Conservation (phyloP, 2,113 vertebrate genomes). For the Vimba vimba region DNA sequence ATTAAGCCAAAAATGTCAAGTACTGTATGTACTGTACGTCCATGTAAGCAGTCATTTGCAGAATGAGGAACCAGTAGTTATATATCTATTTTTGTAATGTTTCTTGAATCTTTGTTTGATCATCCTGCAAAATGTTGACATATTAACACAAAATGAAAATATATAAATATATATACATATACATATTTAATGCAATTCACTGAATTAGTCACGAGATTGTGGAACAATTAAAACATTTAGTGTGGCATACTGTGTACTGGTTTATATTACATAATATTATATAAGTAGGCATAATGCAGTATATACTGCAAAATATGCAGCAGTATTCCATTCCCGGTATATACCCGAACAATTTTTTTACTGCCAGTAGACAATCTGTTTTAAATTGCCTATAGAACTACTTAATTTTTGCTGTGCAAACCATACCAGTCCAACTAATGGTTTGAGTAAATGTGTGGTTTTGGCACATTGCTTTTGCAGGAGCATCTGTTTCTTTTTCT, state of each 20-base stretch:
- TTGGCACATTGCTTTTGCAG: constrained; percentile 6
- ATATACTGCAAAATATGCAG: not conserved
- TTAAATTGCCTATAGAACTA: not conserved
- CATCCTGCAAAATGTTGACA: not conserved
- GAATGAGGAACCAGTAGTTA: too few species aligned
- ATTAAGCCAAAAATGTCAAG: not conserved
- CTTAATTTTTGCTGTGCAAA: not conserved
- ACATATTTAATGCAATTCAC: not conserved
- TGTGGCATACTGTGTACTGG: too few species aligned
- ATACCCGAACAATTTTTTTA: not conserved
- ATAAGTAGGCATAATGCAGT: not conserved
- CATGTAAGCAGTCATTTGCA: too few species aligned
- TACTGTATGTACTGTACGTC: too few species aligned
- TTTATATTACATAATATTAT: not conserved
- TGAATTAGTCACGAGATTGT: not conserved
- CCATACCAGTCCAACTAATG: not conserved
- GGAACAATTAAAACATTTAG: not conserved
- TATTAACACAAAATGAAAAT: too few species aligned
- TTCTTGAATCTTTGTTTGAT: not conserved
- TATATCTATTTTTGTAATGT: not conserved
- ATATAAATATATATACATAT: not conserved
- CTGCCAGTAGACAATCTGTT: not conserved
- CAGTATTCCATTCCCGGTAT: not conserved
- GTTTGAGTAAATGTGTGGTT: not conserved
- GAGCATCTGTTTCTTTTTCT: constrained; percentile 24